These are phyloP conservation scores for Microtus richardsoni DNA, from an alignment of 2,113 vertebrate genomes.

Conservation along the genomic window DNA sequence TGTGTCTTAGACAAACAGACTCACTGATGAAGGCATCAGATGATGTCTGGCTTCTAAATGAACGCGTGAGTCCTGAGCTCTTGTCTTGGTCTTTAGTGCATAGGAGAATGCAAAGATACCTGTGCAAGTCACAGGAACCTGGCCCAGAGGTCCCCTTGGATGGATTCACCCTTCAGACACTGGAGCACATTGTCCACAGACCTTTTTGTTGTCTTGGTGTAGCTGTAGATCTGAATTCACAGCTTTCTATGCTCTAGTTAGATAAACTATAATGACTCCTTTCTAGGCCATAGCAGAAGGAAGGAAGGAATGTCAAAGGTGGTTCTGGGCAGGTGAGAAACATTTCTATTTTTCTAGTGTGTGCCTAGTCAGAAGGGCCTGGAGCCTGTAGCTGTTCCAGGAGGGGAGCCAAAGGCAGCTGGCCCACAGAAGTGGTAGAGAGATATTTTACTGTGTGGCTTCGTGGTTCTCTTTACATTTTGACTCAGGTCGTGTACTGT, in stretches of 20 bases:
- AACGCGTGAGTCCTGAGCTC: not conserved
- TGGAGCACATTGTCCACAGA: not conserved
- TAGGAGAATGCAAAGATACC: not conserved
- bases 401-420: not conserved
- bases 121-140: not conserved
- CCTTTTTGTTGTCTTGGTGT: not conserved
- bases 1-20: not conserved
- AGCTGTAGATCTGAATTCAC: not conserved
- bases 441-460: not conserved
- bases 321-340: not conserved
- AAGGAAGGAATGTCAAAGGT: not conserved
- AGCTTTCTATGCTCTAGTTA: not conserved
- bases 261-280: not conserved
- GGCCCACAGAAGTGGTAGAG: not conserved
- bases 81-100: not conserved
- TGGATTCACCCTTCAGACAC: not conserved
- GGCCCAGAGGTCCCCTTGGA: not conserved
- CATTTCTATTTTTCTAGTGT: not conserved
- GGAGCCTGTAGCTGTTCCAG: not conserved
- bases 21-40: not conserved
- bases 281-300: not conserved
- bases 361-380: not conserved
- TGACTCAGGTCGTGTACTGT: not conserved
- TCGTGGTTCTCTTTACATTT: not conserved
- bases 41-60: not conserved